phyloP scores from a whole-genome alignment of 2,113 vertebrate species.

The Corythaixoides concolor region DNA sequence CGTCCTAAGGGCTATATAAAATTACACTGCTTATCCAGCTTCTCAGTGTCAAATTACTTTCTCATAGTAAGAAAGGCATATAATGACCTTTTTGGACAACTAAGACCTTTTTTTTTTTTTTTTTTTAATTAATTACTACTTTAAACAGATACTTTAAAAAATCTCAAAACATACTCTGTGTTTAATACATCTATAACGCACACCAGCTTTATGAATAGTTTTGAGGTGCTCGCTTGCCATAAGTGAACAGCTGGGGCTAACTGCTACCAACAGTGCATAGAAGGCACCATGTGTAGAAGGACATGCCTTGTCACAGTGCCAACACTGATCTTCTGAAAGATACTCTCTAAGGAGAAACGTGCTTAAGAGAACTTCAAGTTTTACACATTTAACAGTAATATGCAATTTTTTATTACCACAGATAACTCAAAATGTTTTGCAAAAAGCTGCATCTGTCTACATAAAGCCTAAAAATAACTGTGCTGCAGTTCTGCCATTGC shows the following conservation, averaged over 20 bases:
- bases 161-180: neutral
- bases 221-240: neutral
- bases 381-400: neutral
- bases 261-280: neutral
- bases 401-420: neutral
- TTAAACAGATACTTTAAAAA: neutral
- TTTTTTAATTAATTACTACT: neutral
- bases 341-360: neutral
- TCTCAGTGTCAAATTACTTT: neutral
- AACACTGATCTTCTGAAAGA: neutral
- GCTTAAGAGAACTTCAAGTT: neutral
- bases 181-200: neutral
- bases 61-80: neutral
- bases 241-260: neutral
- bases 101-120: neutral
- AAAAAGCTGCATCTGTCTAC: neutral
- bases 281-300: neutral
- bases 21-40: neutral
- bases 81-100: neutral
- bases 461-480: neutral
- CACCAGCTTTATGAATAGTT: neutral
- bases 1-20: neutral
- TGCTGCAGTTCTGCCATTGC: neutral
- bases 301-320: neutral
- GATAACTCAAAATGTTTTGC: slow-evolving; percentile 16